Conservation (phyloP, 2,797 vertebrate genomes). For the Hyperoplus lanceolatus region DNA sequence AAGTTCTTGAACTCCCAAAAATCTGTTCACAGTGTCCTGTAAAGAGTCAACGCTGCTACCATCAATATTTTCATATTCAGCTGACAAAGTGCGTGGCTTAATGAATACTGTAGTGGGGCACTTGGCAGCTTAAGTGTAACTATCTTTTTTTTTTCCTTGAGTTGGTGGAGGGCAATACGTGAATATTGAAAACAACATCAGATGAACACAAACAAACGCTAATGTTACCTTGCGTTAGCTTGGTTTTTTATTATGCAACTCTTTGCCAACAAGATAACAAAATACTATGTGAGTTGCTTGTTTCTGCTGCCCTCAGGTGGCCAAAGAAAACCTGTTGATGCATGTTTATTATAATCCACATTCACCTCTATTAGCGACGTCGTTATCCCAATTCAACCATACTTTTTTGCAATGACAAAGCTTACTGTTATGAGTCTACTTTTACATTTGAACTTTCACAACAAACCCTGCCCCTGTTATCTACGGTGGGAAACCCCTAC, state of each 20-base stretch:
- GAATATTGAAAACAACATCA: neutral
- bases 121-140: too few species aligned
- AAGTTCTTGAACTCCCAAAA: too few species aligned
- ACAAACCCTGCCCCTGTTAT: constrained; percentile 5
- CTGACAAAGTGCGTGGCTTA: too few species aligned
- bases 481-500: constrained; percentile 35
- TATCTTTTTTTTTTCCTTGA: too few species aligned
- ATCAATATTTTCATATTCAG: too few species aligned
- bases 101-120: too few species aligned
- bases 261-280: neutral
- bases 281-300: neutral
- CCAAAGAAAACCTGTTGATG: neutral
- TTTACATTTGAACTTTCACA: neutral
- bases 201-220: constrained; percentile 3
- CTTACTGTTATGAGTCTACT: neutral
- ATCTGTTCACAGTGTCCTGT: too few species aligned
- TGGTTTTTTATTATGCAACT: neutral
- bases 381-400: neutral
- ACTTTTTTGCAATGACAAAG: neutral
- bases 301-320: constrained; percentile 8
- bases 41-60: too few species aligned
- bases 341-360: neutral
- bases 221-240: neutral
- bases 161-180: too few species aligned
- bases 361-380: neutral